Percentiles rank a stretch among this genome's conserved stretches.
Evolutionary conservation across 2,797 vertebrate genomes (phyloP).

Genomic region (Nannoperca australis): DNA sequence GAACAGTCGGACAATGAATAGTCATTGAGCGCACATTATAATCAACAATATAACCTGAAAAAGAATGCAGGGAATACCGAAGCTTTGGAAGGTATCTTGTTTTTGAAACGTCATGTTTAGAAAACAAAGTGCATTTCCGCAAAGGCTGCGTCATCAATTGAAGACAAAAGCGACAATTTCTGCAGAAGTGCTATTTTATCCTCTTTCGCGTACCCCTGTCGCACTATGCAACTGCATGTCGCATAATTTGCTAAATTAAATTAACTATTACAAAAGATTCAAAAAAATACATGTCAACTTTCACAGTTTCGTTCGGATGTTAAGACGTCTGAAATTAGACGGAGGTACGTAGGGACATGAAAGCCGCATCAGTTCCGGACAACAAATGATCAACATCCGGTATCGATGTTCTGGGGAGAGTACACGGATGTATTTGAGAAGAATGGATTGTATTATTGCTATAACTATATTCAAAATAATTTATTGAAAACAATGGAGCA

Average conservation of each 20-base stretch:
- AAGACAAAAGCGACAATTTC: background rate
- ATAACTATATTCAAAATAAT: background rate
- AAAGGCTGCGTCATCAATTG: background rate
- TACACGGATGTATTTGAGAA: too few species aligned
- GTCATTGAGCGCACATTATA: background rate
- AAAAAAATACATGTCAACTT: background rate
- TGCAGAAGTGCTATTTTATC: background rate
- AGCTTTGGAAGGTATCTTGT: rapidly evolving
- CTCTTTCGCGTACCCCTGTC: background rate
- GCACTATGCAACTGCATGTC: background rate
- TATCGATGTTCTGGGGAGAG: conserved; percentile 63
- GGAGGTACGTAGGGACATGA: conserved; percentile 7
- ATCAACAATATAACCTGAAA: background rate
- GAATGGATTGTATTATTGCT: background rate
- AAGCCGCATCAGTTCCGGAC: conserved; percentile 46
- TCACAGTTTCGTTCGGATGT: background rate
- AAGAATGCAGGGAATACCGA: background rate
- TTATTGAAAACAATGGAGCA: background rate
- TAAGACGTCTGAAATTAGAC: rapidly evolving
- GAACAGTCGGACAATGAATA: conserved; percentile 8
- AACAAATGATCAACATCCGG: conserved; percentile 81
- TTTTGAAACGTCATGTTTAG: background rate
- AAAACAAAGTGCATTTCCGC: background rate
- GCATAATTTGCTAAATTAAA: too few species aligned
- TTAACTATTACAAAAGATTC: background rate